These are phyloP conservation scores for Cottoperca gobio DNA, from an alignment of 2,797 vertebrate species.

Conservation along the genomic window DNA sequence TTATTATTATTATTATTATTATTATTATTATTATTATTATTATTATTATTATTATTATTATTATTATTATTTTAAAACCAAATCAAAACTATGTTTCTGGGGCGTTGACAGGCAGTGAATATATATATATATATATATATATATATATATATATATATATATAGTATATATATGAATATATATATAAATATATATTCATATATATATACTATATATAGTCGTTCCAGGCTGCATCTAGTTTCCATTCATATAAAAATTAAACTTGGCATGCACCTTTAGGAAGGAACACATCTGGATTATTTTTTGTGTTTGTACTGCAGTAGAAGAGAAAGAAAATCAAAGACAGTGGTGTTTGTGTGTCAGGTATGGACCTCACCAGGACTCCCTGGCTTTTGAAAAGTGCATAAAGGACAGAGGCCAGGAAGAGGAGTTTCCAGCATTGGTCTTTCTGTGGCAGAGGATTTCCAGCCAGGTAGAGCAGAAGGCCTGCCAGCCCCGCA, in stretches of 20 bases:
- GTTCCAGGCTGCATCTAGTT: no score
- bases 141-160: no score
- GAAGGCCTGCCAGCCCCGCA: conserved; percentile 44
- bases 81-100: not conserved
- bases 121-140: no score
- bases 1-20: not conserved
- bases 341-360: not conserved
- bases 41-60: no score
- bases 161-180: no score
- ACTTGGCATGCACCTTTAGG: not conserved
- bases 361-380: conserved; percentile 66
- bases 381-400: conserved; percentile 65
- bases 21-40: no score
- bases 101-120: not conserved
- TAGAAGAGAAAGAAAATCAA: not conserved
- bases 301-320: not conserved
- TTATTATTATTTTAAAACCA: not conserved
- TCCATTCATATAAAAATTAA: no score
- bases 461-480: conserved; percentile 38
- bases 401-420: conserved; percentile 46
- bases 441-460: conserved; percentile 24
- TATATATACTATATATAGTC: no score
- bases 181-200: no score
- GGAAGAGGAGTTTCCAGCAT: conserved; percentile 38
- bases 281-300: not conserved